A percentile compares a stretch with the other conserved stretches of the same genome.
Conservation (phyloP, 2,113 vertebrate genomes). For the Empidonax traillii region DNA sequence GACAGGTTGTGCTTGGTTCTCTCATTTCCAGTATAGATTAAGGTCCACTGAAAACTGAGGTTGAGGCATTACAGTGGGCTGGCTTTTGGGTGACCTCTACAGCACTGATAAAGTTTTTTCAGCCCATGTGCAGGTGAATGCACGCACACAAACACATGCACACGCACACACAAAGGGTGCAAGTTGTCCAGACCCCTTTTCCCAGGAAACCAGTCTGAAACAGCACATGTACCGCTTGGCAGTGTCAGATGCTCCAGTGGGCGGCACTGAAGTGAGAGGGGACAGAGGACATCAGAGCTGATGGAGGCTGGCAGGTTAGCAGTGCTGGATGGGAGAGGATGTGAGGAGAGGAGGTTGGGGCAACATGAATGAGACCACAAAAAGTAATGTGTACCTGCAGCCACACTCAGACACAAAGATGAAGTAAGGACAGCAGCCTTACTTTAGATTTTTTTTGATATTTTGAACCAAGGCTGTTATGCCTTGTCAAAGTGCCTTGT, state of each 20-base stretch:
- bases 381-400: background rate
- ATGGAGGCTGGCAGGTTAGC: background rate
- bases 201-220: background rate
- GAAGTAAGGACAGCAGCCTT: background rate
- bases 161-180: rapidly evolving
- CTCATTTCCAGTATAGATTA: rapidly evolving
- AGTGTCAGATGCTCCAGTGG: background rate
- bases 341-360: background rate
- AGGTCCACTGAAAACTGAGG: background rate
- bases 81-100: background rate
- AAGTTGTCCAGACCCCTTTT: background rate
- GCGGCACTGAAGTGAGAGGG: background rate
- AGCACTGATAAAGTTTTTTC: background rate
- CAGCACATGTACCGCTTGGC: background rate
- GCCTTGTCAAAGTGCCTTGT: background rate
- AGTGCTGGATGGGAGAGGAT: background rate
- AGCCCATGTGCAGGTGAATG: background rate
- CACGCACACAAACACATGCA: rapidly evolving
- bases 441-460: background rate
- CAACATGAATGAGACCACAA: background rate
- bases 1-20: background rate
- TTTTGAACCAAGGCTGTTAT: background rate
- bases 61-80: background rate
- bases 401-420: background rate
- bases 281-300: background rate